phyloP scores from a whole-genome alignment of 2,888 invertebrate genomes.

The Lydus trimaculatus region DNA sequence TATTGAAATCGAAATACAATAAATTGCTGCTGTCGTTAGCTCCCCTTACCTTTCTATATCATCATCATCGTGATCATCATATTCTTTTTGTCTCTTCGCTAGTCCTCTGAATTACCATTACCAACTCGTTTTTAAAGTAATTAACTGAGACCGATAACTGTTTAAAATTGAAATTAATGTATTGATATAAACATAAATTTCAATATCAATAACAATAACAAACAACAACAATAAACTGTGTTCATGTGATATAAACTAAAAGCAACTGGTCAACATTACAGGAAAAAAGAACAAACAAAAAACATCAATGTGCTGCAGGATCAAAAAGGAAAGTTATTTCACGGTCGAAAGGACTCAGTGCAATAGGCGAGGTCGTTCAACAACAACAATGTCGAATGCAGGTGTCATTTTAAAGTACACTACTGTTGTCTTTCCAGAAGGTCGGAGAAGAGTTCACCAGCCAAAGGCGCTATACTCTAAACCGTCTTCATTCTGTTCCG shows the following conservation, averaged over 20 bases:
- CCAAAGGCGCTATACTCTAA: background rate
- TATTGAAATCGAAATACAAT: slow-evolving; percentile 21
- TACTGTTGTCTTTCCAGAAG: slow-evolving; percentile 4
- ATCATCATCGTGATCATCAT: background rate
- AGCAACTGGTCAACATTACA: slow-evolving; percentile 7
- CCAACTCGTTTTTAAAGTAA: background rate
- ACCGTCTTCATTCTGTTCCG: background rate
- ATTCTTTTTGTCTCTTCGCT: background rate
- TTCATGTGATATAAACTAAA: background rate
- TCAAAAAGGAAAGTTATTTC: slow-evolving; percentile 38
- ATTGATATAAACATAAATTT: background rate
- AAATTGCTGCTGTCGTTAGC: slow-evolving; percentile 13
- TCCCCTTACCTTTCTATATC: background rate
- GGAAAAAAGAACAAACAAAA: background rate
- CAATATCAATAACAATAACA: background rate
- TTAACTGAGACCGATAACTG: background rate
- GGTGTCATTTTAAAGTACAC: slow-evolving; percentile 15
- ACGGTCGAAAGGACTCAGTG: slow-evolving; percentile 27
- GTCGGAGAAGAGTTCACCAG: background rate
- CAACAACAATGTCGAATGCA: slow-evolving; percentile 21
- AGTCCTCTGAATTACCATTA: background rate
- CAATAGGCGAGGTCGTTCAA: slow-evolving; percentile 15
- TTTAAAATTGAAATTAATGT: background rate
- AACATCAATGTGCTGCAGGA: slow-evolving; percentile 8
- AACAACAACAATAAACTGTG: background rate